Evolutionary conservation across 2,888 invertebrate species (phyloP).

Genomic region (Drosophila limbata): DNA sequence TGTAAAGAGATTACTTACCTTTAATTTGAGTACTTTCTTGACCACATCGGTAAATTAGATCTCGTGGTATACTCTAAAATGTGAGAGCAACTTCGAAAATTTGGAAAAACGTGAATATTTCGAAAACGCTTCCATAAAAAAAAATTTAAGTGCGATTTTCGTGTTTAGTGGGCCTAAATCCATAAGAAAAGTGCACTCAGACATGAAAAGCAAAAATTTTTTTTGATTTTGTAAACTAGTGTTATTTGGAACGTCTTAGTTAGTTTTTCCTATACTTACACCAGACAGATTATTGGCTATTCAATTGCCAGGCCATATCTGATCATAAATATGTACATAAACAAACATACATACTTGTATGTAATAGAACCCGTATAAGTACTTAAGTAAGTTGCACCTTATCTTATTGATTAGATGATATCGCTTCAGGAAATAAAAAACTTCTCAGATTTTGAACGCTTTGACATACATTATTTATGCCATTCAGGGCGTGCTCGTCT

Average conservation of each 20-base stretch:
- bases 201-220: too few species aligned
- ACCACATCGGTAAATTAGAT: too few species aligned
- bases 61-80: too few species aligned
- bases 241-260: background rate
- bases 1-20: too few species aligned
- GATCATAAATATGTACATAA: slow-evolving; percentile 6
- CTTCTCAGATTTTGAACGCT: slow-evolving; percentile 12
- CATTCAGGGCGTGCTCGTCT: slow-evolving; percentile 41
- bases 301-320: slow-evolving; percentile 4
- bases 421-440: slow-evolving; percentile 32
- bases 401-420: slow-evolving; percentile 55
- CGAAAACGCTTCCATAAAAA: too few species aligned
- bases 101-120: too few species aligned
- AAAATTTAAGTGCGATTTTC: too few species aligned
- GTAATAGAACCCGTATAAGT: background rate
- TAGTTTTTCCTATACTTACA: background rate
- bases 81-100: too few species aligned
- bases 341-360: background rate
- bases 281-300: background rate
- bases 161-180: too few species aligned
- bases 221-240: too few species aligned
- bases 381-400: slow-evolving; percentile 25
- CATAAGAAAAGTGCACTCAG: too few species aligned
- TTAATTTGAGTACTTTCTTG: too few species aligned
- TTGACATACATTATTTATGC: slow-evolving; percentile 34